Evolutionary conservation across 2,888 invertebrate genomes (phyloP), one percentile per base, ranked within the genome.

Genomic region (Rapana venosa): DNA sequence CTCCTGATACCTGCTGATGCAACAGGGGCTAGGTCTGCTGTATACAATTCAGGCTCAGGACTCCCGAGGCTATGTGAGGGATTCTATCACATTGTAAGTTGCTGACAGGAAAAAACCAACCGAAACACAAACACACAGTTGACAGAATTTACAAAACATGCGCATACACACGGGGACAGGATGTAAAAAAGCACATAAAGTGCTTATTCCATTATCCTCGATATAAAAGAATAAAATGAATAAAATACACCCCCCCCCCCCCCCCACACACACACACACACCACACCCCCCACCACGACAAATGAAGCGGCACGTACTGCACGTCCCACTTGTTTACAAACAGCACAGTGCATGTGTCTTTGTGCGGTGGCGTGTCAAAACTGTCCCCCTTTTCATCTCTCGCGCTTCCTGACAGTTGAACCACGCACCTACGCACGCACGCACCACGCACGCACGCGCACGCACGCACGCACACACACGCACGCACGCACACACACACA

Each of bases 381-480:
- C 61, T 22, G 22, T 1, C 61, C 61, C 58, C 22, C 61, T 61
- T 61, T 61, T 22, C 61, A 15, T 20, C 61, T 22, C 61, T 13
- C 6, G 20, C 22, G 1, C 61, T 61, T 22, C 61, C 61, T 61
- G 15, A 20, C 15, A 8, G 22, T 20, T 4, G 20, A 15, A 13
- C 61, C 20, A 22, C 8, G 15, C 11, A 8, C 11, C 8, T 13
- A 58, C 58, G 32, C n/a, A n/a, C 32, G 85, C 61, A 32, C 61
- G 61, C 85, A 85, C 47, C 6, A 32, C 35, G 74, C 70, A 47
- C 87, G 74, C 87, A 74, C 74, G 86, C n/a, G n/a, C n/a, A n/a
- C n/a, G n/a, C n/a, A n/a, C n/a, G n/a, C n/a, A 47, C 47, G 8
- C 47, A 47, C 47, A 47, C 47, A 47, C 47, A 47, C 47, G 8